These are phyloP conservation scores for Arion vulgaris DNA, from an alignment of 1,140 invertebrate genomes.

Conservation along the genomic window DNA sequence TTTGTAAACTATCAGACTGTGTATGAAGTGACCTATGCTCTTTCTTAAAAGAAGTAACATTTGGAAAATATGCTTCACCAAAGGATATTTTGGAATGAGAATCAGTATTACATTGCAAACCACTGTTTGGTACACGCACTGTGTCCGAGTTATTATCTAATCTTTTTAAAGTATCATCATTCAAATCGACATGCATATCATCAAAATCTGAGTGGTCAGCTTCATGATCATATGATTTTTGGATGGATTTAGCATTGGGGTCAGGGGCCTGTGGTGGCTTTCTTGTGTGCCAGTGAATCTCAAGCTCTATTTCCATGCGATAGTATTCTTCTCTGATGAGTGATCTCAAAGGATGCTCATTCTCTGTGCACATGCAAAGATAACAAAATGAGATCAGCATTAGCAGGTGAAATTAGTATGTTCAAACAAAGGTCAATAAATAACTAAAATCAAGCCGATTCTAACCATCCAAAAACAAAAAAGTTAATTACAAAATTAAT, in stretches of 20 bases:
- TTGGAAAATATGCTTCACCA: background rate
- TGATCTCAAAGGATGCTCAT: slow-evolving; percentile 42
- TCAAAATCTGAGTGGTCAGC: slow-evolving; percentile 3
- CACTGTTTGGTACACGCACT: background rate
- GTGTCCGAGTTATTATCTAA: background rate
- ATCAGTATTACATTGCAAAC: background rate
- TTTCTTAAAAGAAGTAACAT: background rate
- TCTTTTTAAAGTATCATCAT: background rate
- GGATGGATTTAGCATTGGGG: background rate
- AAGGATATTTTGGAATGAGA: background rate
- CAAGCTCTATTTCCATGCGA: slow-evolving; percentile 65
- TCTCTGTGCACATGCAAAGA: slow-evolving; percentile 54
- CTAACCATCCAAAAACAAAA: too few relatives aligned
- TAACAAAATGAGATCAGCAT: slow-evolving; percentile 29
- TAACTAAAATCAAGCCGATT: background rate
- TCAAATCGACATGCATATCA: background rate
- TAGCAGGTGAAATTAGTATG: background rate
- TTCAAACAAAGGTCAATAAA: slow-evolving; percentile 7
- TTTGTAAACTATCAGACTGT: background rate
- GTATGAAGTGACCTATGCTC: background rate
- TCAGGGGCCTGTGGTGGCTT: slow-evolving; percentile 3
- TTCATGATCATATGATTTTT: background rate
- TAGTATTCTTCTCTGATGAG: slow-evolving; percentile 66
- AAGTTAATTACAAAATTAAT: too few relatives aligned
- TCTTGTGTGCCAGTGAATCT: slow-evolving; percentile 59